Base-by-base conservation (phyloP, 1,140 invertebrate species). In the Helicoverpa armigera region DNA sequence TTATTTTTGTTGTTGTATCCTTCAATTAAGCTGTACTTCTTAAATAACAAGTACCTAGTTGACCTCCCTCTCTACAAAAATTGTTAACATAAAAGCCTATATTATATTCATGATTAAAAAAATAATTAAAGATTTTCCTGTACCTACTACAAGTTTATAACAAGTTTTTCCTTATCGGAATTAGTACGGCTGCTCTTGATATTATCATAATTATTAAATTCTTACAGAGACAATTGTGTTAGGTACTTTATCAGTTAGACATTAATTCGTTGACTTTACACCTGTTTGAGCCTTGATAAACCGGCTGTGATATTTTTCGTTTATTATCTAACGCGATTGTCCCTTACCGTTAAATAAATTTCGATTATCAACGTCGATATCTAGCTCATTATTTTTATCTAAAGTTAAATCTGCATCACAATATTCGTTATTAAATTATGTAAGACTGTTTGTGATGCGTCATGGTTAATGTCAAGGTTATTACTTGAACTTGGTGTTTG, bases 391-490 rank as follows among this genome's bases (percentile, higher is more conserved):
- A 56, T 56, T 16, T 56, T 56, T n/a, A 56, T 56, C 14, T 56
- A 18, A 0, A 18, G 18, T 56, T 18, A 5, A 56, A 56, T 56
- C 14, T 56, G 7, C 1, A n/a, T 16, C 16, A 14, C 13, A 1
- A 56, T 31, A 29, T 11, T 61, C 23, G 5, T 61, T 13, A 3
- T 29, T 13, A 61, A 31, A 61, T 61, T 61, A 61, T 61, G 23
- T 61, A 61, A 61, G 23, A 50, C 9, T 69, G 13, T 23, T 50
- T 7, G 3, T 43, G 35, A 69, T 67, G 35, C 35, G 63, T 16
- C 65, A 18, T 3, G 12, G 48, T 48, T 14, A 67, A 67, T 67
- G 35, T n/a, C 65, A 69, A 69, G 65, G 65, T 50, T 50, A 69
- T 50, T 18, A 18, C 43, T 16, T 69, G 65, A 69, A 50, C 65